These are phyloP conservation scores for Sphaerophoria taeniata DNA, from an alignment of 2,888 invertebrate species.

Conservation along the genomic window DNA sequence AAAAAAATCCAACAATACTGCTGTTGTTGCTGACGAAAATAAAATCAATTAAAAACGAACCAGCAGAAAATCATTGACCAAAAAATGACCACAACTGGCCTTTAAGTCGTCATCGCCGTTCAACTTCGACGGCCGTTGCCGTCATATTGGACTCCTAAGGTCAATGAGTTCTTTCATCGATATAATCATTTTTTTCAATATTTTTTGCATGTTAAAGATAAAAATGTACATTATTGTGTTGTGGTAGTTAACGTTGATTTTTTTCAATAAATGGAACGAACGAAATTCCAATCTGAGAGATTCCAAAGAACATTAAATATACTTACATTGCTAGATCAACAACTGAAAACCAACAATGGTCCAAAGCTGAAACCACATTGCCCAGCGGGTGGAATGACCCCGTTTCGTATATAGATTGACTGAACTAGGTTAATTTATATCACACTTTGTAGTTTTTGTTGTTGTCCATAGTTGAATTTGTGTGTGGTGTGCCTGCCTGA, in stretches of 20 bases:
- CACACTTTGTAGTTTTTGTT: slow-evolving; percentile 22
- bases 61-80: not conserved
- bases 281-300: slow-evolving; percentile 36
- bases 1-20: slow-evolving; percentile 13
- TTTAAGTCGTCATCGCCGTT: slow-evolving; percentile 20
- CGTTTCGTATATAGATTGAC: slow-evolving; percentile 61
- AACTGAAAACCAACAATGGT: slow-evolving; percentile 42
- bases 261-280: slow-evolving; percentile 29
- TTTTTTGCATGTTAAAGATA: slow-evolving; percentile 64
- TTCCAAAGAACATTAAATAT: slow-evolving; percentile 16
- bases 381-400: slow-evolving; percentile 73
- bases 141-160: slow-evolving; percentile 66
- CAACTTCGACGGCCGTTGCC: slow-evolving; percentile 36
- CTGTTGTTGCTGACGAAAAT: slow-evolving; percentile 32
- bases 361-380: slow-evolving; percentile 55
- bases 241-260: slow-evolving; percentile 29
- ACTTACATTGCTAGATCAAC: too few relatives aligned
- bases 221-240: slow-evolving; percentile 70
- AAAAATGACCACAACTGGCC: slow-evolving; percentile 40
- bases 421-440: slow-evolving; percentile 70
- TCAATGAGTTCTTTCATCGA: slow-evolving; percentile 74
- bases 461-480: too few relatives aligned
- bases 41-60: not conserved
- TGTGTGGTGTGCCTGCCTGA: too few relatives aligned
- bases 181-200: slow-evolving; percentile 47